Base-by-base conservation (phyloP, 2,888 invertebrate genomes). In the Electrophaes corylata region DNA sequence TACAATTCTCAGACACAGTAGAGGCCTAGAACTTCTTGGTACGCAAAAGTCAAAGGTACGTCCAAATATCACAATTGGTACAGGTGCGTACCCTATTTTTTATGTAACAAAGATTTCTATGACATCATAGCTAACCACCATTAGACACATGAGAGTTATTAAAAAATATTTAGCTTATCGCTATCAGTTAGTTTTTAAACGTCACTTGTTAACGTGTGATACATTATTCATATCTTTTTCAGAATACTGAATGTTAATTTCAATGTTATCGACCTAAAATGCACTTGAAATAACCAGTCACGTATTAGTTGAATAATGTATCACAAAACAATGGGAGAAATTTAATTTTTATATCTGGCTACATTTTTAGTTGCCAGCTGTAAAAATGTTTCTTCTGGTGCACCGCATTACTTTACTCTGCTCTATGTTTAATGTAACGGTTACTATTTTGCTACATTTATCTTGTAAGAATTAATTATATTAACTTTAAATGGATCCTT, bases 361-460 rank as follows among this genome's bases (percentile, higher is more conserved):
- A 61, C 41, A 45, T 19, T 20, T n/a, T 4, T 41, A 12, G 40
- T 54, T 57, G 56, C 52, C 48, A 51, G 51, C 19, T 47, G 18
- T 26, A 6, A 47, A 48, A 51, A 53, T 2, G n/a, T 53, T 3
- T 46, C 55, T 58, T 52, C 35, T 58, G 45, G 43, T 19, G 26
- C n/a, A 29, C 45, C 39, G 35, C 43, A 43, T n/a, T 54, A 48
- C 41, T 54, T 31, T 41, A 41, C n/a, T 51, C 10, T 41, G 33
- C n/a, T 51, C 10, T 44, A 40, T 41, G 14, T 35, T 4, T 33
- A 33, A n/a, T 19, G 29, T 44, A 40, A 29, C n/a, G 19, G 48
- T 49, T 26, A 52, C 45, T 52, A 29, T 29, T 20, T 43, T 45
- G 19, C 33, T 44, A 35, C 11, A 23, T 18, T 48, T 14, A 4